These are phyloP conservation scores for Ganaspis sp. DNA, from an alignment of 1,140 invertebrate genomes.

Conservation along the genomic window DNA sequence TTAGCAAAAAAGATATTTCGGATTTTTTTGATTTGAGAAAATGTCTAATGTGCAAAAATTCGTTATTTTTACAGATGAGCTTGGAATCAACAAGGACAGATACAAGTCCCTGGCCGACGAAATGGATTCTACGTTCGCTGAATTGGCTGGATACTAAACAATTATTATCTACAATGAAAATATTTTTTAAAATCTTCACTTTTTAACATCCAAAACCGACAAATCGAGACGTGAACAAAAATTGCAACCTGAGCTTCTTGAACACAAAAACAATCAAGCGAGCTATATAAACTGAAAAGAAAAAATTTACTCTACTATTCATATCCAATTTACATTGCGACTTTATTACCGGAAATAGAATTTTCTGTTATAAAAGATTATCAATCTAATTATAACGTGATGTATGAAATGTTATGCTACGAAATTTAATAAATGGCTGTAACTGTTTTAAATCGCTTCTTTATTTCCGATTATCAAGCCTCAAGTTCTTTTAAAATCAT, in stretches of 20 bases:
- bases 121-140: slow-evolving; percentile 94
- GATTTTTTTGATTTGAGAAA: neutral
- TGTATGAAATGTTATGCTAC: slow-evolving; percentile 59
- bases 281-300: neutral
- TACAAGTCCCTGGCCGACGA: slow-evolving; percentile 97
- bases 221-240: neutral
- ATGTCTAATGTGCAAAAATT: neutral
- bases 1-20: neutral
- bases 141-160: slow-evolving; percentile 90
- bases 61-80: slow-evolving; percentile 87
- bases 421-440: slow-evolving; percentile 60
- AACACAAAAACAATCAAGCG: neutral
- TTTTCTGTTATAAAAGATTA: slow-evolving; percentile 37
- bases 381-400: slow-evolving; percentile 56
- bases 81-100: slow-evolving; percentile 99
- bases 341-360: slow-evolving; percentile 50
- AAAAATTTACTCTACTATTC: slow-evolving; percentile 35
- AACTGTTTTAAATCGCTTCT: slow-evolving; percentile 52
- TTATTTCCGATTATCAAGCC: too few species aligned
- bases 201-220: slow-evolving; percentile 34
- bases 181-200: slow-evolving; percentile 44
- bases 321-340: slow-evolving; percentile 43
- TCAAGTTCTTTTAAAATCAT: too few species aligned
- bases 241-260: slow-evolving; percentile 5
- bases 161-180: slow-evolving; percentile 40